Conservation (phyloP, 2,113 vertebrate genomes). For the Corythaixoides concolor region DNA sequence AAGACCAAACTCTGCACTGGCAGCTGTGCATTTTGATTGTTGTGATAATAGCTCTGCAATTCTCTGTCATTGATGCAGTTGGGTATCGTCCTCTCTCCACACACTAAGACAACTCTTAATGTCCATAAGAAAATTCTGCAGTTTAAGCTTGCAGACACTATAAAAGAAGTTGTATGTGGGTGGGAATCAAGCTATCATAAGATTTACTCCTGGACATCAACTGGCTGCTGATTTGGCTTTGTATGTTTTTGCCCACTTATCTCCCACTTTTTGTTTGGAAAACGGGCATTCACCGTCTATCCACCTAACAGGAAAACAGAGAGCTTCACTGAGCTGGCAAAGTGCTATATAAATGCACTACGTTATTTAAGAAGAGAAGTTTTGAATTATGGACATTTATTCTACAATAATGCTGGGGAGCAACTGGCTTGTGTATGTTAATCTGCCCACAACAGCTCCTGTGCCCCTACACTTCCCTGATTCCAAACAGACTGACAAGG, state of each 20-base stretch:
- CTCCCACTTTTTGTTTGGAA: not conserved
- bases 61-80: constrained; percentile 71
- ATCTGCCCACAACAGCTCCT: not conserved
- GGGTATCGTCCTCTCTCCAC: not conserved
- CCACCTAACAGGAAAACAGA: not conserved
- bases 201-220: not conserved
- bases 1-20: constrained; percentile 59
- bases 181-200: not conserved
- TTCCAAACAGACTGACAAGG: not conserved
- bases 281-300: not conserved
- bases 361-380: not conserved
- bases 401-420: not conserved
- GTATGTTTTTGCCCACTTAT: not conserved
- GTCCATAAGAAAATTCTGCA: not conserved
- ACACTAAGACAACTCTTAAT: not conserved
- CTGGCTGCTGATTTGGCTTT: not conserved
- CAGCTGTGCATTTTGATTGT: constrained; percentile 63
- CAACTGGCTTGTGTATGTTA: not conserved
- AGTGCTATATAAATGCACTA: not conserved
- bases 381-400: not conserved
- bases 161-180: not conserved
- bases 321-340: not conserved
- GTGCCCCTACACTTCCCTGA: not conserved
- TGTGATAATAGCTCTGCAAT: constrained; percentile 56
- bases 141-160: not conserved